Base-by-base conservation (phyloP, 2,113 vertebrate species). In the Spheniscus mendiculus region DNA sequence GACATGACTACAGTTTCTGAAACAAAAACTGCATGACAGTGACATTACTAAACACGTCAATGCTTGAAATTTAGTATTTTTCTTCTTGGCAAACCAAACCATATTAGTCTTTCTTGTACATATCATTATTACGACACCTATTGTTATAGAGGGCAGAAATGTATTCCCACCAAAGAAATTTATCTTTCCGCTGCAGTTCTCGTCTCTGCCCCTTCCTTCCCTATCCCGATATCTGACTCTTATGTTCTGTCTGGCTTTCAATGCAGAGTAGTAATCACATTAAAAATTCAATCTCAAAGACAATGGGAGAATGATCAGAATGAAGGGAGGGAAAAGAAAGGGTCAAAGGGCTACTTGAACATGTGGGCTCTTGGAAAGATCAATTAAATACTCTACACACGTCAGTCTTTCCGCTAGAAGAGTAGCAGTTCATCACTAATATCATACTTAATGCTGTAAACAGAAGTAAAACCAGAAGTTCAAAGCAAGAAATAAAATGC, bases 231-330 rank as follows among this genome's bases (percentile, higher is more conserved):
- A 98, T 98, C 97, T 98, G 96, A 98, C 97, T 97, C 88, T 59
- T 45, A n/a, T 96, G 97, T 96, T 90, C 97, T 90, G 73, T 21
- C 93, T 94, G 86, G 92, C 42, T 82, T 79, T 69, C 95, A 98
- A 89, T 78, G 92, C 97, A 97, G 96, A 96, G 69, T 83, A 98
- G 96, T 98, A 98, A 98, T 98, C 98, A 99, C 98, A 98, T 99
- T 99, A 99, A 96, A 98, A 97, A 97, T 97, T 97, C 98, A 98
- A 98, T 98, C 98, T 98, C 98, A 96, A 98, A 98, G 98, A 99
- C 98, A 99, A 98, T 97, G 95, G 97, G 95, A 97, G 63, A 94
- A 87, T 0, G 0, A 91, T 49, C 69, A 94, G 25, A 88, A 83
- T 71, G 74, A 67, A 67, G 17, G 30, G 50, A 91, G 45, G 49